Base-by-base conservation (phyloP, 2,113 vertebrate genomes). In the Hyla sarda region DNA sequence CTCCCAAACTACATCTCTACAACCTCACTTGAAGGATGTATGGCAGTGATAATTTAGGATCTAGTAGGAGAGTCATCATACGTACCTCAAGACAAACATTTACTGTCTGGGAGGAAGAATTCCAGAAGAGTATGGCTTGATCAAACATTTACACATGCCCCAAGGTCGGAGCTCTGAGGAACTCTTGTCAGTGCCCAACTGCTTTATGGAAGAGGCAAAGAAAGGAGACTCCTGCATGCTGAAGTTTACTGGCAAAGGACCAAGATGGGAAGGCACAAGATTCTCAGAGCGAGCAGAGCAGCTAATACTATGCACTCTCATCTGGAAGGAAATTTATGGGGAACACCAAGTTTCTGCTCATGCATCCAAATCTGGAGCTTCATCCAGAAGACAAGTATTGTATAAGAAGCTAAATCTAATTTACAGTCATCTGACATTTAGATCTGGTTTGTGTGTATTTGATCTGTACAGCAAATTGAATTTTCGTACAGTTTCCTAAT, bases 401-500 rank as follows among this genome's bases (percentile, higher is more conserved):
- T 77, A 34, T 14, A 74, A 45, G 50, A 30, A 17, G 37, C 37
- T 50, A 76, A 75, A 84, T 84, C 62, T 12, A 84, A 84, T 84
- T 76, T 76, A 37, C 28, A 45, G 56, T 79, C 48, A 84, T 84
- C 41, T 76, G 54, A 14, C 58, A 32, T 71, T 79, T 67, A 58
- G 30, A 80, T 72, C 32, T 90, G 88, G 85, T 90, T 91, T 90
- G 83, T n/a, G 87, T 89, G 88, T 75, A 88, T 88, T 65, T 84
- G 74, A 0, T 0, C 58, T 86, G 88, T 23, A 71, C 21, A 80
- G 65, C 30, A 47, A 89, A 88, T 83, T 83, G 85, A 89, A 90
- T 90, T 14, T 52, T 34, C 86, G 23, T 88, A 84, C 58, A 3
- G 23, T 88, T 89, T 87, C 88, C 56, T 72, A 50, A 88, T 87